Evolutionary conservation across 1,140 invertebrate genomes (phyloP).

Genomic region (Diorhabda elongata): DNA sequence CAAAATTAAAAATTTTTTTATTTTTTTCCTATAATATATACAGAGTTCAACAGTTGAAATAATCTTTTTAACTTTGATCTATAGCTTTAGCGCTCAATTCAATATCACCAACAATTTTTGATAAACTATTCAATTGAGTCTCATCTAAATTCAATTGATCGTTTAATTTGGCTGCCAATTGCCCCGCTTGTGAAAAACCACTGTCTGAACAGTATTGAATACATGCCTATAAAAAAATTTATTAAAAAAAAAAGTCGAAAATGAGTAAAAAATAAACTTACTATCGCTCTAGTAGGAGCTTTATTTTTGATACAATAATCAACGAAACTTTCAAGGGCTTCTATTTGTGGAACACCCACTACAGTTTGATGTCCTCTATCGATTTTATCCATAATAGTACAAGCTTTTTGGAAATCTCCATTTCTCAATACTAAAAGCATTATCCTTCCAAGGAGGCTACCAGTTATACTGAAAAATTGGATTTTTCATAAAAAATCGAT

Average conservation of each 20-base stretch:
- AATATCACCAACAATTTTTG: slow-evolving; percentile 44
- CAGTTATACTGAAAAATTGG: slow-evolving; percentile 51
- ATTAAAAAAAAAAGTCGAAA: slow-evolving; percentile 10
- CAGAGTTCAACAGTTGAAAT: too few relatives aligned
- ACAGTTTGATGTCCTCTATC: slow-evolving; percentile 51
- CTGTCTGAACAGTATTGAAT: slow-evolving; percentile 54
- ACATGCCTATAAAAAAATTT: slow-evolving; percentile 44
- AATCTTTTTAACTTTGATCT: background rate
- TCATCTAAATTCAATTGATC: slow-evolving; percentile 50
- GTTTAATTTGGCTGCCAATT: slow-evolving; percentile 47
- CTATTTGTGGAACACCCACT: slow-evolving; percentile 52
- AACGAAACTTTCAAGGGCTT: slow-evolving; percentile 49
- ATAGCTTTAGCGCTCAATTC: background rate
- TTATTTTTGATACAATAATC: slow-evolving; percentile 51
- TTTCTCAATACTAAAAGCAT: slow-evolving; percentile 50
- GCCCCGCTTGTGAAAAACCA: slow-evolving; percentile 49
- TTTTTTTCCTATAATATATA: too few relatives aligned
- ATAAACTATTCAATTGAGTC: slow-evolving; percentile 48
- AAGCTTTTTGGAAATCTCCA: slow-evolving; percentile 51
- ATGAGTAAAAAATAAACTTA: slow-evolving; percentile 35
- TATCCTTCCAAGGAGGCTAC: slow-evolving; percentile 56
- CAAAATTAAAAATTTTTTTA: too few relatives aligned
- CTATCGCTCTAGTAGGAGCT: slow-evolving; percentile 48
- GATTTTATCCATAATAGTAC: slow-evolving; percentile 51
- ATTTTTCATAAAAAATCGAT: background rate